Evolutionary conservation across 2,113 vertebrate species (phyloP).

Genomic region (Tragelaphus buxtoni): DNA sequence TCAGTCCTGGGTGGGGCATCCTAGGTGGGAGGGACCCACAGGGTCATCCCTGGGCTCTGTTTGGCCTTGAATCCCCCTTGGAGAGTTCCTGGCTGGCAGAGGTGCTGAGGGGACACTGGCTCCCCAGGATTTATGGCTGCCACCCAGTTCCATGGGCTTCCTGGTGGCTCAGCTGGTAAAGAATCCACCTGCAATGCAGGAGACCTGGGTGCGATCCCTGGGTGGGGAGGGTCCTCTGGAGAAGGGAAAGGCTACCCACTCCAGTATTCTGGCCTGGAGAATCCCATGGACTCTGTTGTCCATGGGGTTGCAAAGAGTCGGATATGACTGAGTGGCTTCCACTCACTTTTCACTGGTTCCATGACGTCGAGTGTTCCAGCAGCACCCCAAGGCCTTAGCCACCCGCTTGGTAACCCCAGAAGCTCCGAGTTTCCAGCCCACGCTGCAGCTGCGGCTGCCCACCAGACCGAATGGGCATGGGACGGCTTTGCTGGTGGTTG

Average conservation of each 20-base stretch:
- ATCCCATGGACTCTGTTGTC: background rate
- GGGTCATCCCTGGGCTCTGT: background rate
- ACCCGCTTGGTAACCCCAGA: fast-evolving
- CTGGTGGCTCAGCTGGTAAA: background rate
- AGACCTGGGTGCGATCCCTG: background rate
- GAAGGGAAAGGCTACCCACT: background rate
- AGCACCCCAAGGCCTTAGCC: background rate
- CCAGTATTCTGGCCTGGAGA: background rate
- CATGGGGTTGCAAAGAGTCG: background rate
- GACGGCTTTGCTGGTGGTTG: background rate
- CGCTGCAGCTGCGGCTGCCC: fast-evolving
- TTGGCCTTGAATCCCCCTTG: background rate
- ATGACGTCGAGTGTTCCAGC: background rate
- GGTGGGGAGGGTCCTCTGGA: background rate
- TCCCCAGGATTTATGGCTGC: background rate
- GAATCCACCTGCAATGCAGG: background rate
- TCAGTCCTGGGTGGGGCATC: background rate
- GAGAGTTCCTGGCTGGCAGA: background rate
- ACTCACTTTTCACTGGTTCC: background rate
- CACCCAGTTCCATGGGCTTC: background rate
- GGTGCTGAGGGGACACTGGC: background rate
- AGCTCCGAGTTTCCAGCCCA: background rate
- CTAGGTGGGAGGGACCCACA: background rate
- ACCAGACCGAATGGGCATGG: too few species aligned
- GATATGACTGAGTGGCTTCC: background rate